These are phyloP conservation scores for Latheticus oryzae DNA, from an alignment of 2,888 invertebrate species.

Conservation along the genomic window DNA sequence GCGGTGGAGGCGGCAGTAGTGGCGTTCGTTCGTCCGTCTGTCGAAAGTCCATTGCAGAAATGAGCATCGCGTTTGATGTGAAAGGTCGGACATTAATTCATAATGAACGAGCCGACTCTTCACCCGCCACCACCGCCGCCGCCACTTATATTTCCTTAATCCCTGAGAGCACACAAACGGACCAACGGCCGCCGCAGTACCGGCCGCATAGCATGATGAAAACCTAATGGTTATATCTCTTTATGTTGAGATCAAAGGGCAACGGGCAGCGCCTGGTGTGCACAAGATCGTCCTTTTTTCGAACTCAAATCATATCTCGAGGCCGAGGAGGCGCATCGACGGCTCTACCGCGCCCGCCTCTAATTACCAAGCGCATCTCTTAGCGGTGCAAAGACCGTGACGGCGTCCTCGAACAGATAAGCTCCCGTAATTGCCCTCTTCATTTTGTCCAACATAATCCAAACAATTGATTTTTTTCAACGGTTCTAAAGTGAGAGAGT, in stretches of 20 bases:
- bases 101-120: slow-evolving; percentile 64
- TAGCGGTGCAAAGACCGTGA: slow-evolving; percentile 58
- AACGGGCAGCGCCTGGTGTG: slow-evolving; percentile 47
- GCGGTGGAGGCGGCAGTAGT: no score
- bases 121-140: no score
- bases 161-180: slow-evolving; percentile 64
- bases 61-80: slow-evolving; percentile 62
- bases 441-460: no score
- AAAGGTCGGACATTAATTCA: slow-evolving; percentile 65
- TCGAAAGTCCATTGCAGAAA: slow-evolving; percentile 53
- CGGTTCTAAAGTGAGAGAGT: no score
- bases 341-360: slow-evolving; percentile 41
- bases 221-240: slow-evolving; percentile 67
- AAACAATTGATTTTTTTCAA: no score
- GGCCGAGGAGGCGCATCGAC: slow-evolving; percentile 53
- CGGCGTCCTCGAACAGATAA: slow-evolving; percentile 47
- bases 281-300: slow-evolving; percentile 57
- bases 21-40: slow-evolving; percentile 11
- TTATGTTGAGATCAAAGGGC: slow-evolving; percentile 65
- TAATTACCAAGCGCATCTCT: slow-evolving; percentile 52
- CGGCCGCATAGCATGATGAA: slow-evolving; percentile 64
- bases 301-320: slow-evolving; percentile 62
- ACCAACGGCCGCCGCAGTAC: slow-evolving; percentile 58
- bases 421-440: slow-evolving; percentile 50
- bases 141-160: slow-evolving; percentile 67